Conservation (phyloP, 2,888 invertebrate genomes). For the Chromoteleia sp. region DNA sequence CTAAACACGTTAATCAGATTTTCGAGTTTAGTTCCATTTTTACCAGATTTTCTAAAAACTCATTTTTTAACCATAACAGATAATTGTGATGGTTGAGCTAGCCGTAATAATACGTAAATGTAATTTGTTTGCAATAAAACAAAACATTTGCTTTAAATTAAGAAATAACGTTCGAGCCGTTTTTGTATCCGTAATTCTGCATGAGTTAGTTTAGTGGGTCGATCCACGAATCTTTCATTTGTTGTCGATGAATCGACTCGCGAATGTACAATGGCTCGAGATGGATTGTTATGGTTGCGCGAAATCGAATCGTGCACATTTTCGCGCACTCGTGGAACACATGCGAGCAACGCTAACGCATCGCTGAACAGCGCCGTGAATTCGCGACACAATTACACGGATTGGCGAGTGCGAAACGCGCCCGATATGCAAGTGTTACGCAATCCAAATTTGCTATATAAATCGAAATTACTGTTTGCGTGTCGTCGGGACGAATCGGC, state of each 20-base stretch:
- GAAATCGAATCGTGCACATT: conserved; percentile 48
- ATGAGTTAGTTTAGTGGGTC: conserved; percentile 28
- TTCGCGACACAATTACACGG: conserved; percentile 57
- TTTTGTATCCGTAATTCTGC: conserved; percentile 10
- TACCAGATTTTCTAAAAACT: too few relatives aligned
- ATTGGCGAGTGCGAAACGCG: conserved; percentile 52
- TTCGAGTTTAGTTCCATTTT: too few relatives aligned
- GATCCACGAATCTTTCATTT: conserved; percentile 47
- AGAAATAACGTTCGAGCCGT: not conserved
- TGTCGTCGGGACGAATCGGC: conserved; percentile 18
- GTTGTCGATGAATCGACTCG: conserved; percentile 43
- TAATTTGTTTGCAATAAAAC: too few relatives aligned
- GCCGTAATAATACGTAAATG: too few relatives aligned
- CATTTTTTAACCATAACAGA: too few relatives aligned
- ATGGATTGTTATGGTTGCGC: conserved; percentile 61
- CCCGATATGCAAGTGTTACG: conserved; percentile 50
- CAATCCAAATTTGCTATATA: conserved; percentile 43
- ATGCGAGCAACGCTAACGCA: conserved; percentile 45
- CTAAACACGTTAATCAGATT: too few relatives aligned
- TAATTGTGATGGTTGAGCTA: too few relatives aligned
- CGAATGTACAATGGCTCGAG: conserved; percentile 33
- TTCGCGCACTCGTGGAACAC: conserved; percentile 35
- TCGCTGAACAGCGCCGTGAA: conserved; percentile 45
- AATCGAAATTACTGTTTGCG: conserved; percentile 46
- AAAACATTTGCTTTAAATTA: too few relatives aligned